Evolutionary conservation across 1,140 invertebrate genomes (phyloP), one percentile per base, ranked within the genome.

Genomic region (Euura saliciscinereae): DNA sequence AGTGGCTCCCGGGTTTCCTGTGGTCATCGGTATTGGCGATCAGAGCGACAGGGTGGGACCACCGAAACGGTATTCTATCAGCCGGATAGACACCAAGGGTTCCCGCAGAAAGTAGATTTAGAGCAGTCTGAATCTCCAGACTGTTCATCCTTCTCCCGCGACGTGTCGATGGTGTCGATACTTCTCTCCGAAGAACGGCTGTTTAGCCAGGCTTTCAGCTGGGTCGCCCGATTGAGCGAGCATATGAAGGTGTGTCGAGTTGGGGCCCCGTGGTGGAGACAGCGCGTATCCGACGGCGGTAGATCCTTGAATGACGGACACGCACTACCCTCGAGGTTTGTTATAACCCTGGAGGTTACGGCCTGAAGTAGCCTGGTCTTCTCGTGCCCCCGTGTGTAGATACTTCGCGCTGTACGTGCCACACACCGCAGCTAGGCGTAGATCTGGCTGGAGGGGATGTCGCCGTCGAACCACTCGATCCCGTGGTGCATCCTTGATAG

Each of bases 21-120:
- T 74, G 73, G 64, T 74, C 70, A 44, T 74, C 69, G n/a, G 69
- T 74, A 43, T 71, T 74, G 46, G n/a, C 64, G 2, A 74, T 44
- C 6, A 74, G 51, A 0, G 73, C 73, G 28, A 43, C 44, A 28
- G 73, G 73, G 10, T 45, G 45, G 2, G 45, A 65, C 70, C 70
- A 71, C 2, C 45, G 2, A 44, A 45, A 59, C 65, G 67, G 67
- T 43, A 69, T 4, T n/a, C 71, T 13, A 45, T 69, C 71, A 11
- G 66, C 45, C 28, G 71, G 44, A 44, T 43, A 64, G n/a, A 71
- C 71, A 7, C 71, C 64, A 46, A 43, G 28, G 2, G 65, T 64
- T 13, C 42, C 44, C 13, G 44, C 67, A 11, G 59, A 51, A 1
- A 46, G 51, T 44, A 28, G 51, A 43, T 10, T 66, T 46, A 51